phyloP scores from a whole-genome alignment of 2,888 invertebrate genomes.

The Philaethria dido region DNA sequence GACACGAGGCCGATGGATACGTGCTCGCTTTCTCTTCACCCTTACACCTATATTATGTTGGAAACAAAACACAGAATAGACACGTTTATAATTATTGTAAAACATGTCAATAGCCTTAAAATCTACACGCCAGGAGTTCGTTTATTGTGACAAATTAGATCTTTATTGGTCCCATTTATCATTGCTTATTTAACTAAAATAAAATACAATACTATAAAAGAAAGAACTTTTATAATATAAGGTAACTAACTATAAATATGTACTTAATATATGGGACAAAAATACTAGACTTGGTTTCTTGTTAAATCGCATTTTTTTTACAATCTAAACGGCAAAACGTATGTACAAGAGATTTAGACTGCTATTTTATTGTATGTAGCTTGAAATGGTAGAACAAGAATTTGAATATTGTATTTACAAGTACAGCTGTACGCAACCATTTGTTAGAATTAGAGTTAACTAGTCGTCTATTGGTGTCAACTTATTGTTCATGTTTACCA shows the following conservation, averaged over 20 bases:
- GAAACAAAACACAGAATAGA: constrained; percentile 35
- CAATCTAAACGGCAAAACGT: not conserved
- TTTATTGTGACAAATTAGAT: constrained; percentile 27
- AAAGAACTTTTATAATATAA: not conserved
- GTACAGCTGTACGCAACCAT: constrained; percentile 43
- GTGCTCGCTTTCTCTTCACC: constrained; percentile 45
- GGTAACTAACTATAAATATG: not conserved
- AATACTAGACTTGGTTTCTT: not conserved
- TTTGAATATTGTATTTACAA: constrained; percentile 44
- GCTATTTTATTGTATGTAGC: constrained; percentile 26
- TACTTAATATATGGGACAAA: too few species aligned
- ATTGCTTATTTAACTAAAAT: constrained; percentile 15
- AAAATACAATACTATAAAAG: not conserved
- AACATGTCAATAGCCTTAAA: constrained; percentile 31
- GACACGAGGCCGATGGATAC: constrained; percentile 61
- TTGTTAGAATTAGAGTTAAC: constrained; percentile 51
- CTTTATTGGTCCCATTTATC: constrained; percentile 29
- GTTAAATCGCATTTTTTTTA: constrained; percentile 1
- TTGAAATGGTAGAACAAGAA: constrained; percentile 39
- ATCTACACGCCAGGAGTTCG: constrained; percentile 12
- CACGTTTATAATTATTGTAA: constrained; percentile 43
- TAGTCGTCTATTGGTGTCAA: constrained; percentile 55
- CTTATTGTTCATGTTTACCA: constrained; percentile 54
- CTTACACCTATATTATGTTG: constrained; percentile 21
- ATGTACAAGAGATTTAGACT: constrained; percentile 1